Conservation (phyloP, 1,140 invertebrate species). For the Condylostylus longicornis region DNA sequence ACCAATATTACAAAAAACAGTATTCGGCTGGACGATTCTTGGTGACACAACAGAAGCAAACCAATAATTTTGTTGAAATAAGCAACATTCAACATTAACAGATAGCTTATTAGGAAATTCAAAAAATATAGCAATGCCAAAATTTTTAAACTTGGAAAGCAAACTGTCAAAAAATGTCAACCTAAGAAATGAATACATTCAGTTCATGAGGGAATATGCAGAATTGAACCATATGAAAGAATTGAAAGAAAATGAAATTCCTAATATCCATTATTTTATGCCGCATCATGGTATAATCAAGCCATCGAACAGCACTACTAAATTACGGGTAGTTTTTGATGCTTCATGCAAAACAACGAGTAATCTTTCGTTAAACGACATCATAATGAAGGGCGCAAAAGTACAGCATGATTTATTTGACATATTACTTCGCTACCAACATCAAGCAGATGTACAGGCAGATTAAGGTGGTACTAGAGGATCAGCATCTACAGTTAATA, state of each 20-base stretch:
- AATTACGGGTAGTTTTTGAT: conserved; percentile 17
- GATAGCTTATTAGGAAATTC: background rate
- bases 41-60: too few relatives aligned
- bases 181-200: conserved; percentile 11
- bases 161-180: conserved; percentile 7
- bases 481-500: conserved; percentile 29
- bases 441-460: conserved; percentile 33
- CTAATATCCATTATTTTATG: conserved; percentile 3
- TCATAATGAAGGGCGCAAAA: conserved; percentile 19
- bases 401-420: conserved; percentile 30
- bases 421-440: conserved; percentile 25
- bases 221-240: conserved; percentile 16
- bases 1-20: too few relatives aligned
- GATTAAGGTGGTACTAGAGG: conserved; percentile 18
- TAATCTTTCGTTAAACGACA: conserved; percentile 18
- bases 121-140: conserved; percentile 7
- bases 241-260: conserved; percentile 1
- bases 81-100: too few relatives aligned
- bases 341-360: conserved; percentile 9
- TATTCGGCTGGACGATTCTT: too few relatives aligned
- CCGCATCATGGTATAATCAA: conserved; percentile 21
- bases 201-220: conserved; percentile 22
- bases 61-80: too few relatives aligned
- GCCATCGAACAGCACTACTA: conserved; percentile 16
- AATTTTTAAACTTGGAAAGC: conserved; percentile 12